Percentiles rank a stretch among this genome's conserved stretches.
phyloP scores from a whole-genome alignment of 2,888 invertebrate species.

The Rhaphigaster nebulosa region DNA sequence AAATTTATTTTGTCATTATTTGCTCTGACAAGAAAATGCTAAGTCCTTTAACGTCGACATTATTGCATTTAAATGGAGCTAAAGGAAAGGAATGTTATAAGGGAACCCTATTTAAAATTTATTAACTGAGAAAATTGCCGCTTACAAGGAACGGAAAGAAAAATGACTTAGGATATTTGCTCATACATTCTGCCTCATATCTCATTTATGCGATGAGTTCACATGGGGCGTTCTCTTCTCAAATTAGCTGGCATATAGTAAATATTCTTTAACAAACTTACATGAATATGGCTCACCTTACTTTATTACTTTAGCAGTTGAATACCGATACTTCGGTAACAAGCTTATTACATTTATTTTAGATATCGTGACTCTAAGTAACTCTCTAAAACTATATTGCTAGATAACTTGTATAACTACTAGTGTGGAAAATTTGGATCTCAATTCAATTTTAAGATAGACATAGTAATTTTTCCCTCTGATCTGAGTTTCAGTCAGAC shows the following conservation, averaged over 20 bases:
- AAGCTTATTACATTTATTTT: too few relatives aligned
- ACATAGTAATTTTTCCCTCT: too few relatives aligned
- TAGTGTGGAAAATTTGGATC: too few relatives aligned
- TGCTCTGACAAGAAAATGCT: not conserved
- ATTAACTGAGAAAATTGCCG: slow-evolving; percentile 32
- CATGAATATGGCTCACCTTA: not conserved
- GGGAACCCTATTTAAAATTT: slow-evolving; percentile 21
- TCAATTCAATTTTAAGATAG: too few relatives aligned
- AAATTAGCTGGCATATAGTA: not conserved
- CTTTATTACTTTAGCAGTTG: not conserved
- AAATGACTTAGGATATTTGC: not conserved
- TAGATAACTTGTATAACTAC: too few relatives aligned
- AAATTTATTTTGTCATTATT: not conserved
- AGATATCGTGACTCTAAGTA: too few relatives aligned
- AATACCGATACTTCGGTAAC: too few relatives aligned
- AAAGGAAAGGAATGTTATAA: slow-evolving; percentile 1
- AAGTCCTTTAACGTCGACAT: not conserved
- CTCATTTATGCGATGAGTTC: not conserved
- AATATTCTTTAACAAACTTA: not conserved
- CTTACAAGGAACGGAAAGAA: slow-evolving; percentile 5
- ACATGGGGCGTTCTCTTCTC: not conserved
- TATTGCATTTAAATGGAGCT: not conserved
- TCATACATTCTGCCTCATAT: slow-evolving; percentile 23
- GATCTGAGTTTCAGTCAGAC: too few relatives aligned
- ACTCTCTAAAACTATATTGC: too few relatives aligned